phyloP scores from a whole-genome alignment of 2,113 vertebrate species.

The Shinisaurus crocodilurus region DNA sequence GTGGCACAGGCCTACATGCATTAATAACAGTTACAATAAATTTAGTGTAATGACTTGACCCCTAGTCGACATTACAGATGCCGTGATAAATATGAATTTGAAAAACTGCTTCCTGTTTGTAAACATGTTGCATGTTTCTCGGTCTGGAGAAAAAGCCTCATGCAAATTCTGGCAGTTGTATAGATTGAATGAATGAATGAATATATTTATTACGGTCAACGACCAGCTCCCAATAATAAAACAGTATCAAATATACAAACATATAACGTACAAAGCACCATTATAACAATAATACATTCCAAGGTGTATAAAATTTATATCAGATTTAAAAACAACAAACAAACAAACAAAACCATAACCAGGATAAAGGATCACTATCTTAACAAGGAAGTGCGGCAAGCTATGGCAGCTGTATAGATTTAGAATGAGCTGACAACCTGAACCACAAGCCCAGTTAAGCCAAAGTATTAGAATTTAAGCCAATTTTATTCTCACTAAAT shows the following conservation, averaged over 20 bases:
- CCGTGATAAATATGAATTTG: slow-evolving; percentile 75
- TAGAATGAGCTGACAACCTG: background rate
- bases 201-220: too few relatives aligned
- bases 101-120: slow-evolving; percentile 79
- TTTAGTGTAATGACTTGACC: slow-evolving; percentile 79
- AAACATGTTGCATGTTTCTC: slow-evolving; percentile 63
- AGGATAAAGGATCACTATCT: too few relatives aligned
- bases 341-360: too few relatives aligned
- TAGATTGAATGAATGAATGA: too few relatives aligned
- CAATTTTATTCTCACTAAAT: background rate
- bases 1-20: slow-evolving; percentile 63
- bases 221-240: too few relatives aligned
- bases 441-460: background rate
- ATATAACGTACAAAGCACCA: too few relatives aligned
- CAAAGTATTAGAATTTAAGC: background rate
- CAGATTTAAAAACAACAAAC: too few relatives aligned
- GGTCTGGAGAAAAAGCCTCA: slow-evolving; percentile 67
- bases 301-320: too few relatives aligned
- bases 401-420: background rate
- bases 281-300: too few relatives aligned
- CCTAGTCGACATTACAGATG: slow-evolving; percentile 62
- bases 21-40: slow-evolving; percentile 75
- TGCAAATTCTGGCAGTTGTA: slow-evolving; percentile 23
- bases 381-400: too few relatives aligned
- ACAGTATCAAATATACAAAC: too few relatives aligned